Conservation (phyloP, 1,140 invertebrate genomes). For the Belonocnema kinseyi region DNA sequence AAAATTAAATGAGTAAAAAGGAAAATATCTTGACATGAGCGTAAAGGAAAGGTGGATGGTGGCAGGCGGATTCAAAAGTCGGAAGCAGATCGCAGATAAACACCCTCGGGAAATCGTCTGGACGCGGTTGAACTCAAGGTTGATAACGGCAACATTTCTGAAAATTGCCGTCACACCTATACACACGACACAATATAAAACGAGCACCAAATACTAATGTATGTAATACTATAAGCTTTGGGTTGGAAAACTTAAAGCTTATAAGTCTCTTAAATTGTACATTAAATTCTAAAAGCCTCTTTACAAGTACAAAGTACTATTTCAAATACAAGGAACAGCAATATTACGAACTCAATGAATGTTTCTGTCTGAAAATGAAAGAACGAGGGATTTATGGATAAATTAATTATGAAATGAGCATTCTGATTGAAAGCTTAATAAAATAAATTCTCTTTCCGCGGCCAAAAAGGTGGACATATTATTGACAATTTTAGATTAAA, state of each 20-base stretch:
- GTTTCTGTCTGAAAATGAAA: not conserved
- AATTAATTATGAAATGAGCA: too few species aligned
- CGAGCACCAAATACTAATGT: not conserved
- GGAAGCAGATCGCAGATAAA: slow-evolving; percentile 32
- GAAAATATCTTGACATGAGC: slow-evolving; percentile 29
- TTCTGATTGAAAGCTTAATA: too few species aligned
- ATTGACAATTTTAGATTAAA: too few species aligned
- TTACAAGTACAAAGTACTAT: not conserved
- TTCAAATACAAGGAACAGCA: not conserved
- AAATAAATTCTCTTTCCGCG: too few species aligned
- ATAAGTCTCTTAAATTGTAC: not conserved
- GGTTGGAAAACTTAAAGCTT: not conserved
- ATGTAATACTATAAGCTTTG: not conserved
- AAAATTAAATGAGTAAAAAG: not conserved
- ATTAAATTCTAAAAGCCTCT: not conserved
- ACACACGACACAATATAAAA: not conserved
- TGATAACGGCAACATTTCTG: slow-evolving; percentile 42
- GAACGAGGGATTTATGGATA: too few species aligned
- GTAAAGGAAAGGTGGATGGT: slow-evolving; percentile 4
- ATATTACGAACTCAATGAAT: not conserved
- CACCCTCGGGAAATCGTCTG: slow-evolving; percentile 41
- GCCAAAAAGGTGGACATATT: too few species aligned
- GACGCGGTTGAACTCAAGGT: slow-evolving; percentile 33
- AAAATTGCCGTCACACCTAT: slow-evolving; percentile 35
- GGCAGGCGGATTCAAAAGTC: slow-evolving; percentile 20